Percentiles rank a stretch among this genome's conserved stretches.
These are phyloP conservation scores for Drosophila formosana DNA, from an alignment of 2,888 invertebrate species.

Conservation along the genomic window DNA sequence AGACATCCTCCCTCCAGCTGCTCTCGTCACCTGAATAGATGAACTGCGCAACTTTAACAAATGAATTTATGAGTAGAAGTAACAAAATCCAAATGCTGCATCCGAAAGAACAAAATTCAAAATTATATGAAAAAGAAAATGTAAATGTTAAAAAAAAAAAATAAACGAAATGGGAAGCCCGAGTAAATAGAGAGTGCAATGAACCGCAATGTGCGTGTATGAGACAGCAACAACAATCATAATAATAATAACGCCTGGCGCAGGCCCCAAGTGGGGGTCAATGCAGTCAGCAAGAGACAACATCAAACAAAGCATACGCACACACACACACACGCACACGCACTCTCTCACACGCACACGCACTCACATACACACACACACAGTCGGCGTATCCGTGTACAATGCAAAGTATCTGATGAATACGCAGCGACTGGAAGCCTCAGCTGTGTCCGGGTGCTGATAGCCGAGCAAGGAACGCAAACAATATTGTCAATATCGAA, in stretches of 20 bases:
- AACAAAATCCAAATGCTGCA: slow-evolving; percentile 32
- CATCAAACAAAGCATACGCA: slow-evolving; percentile 70
- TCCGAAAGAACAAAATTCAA: slow-evolving; percentile 23
- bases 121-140: slow-evolving; percentile 32
- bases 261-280: slow-evolving; percentile 71
- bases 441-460: slow-evolving; percentile 52
- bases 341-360: slow-evolving; percentile 12
- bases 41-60: slow-evolving; percentile 28
- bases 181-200: slow-evolving; percentile 80
- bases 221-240: slow-evolving; percentile 40
- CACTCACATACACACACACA: slow-evolving; percentile 6
- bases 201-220: slow-evolving; percentile 75
- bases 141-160: slow-evolving; percentile 50
- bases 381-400: slow-evolving; percentile 15
- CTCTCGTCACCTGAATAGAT: neutral
- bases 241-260: slow-evolving; percentile 40
- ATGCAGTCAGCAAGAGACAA: slow-evolving; percentile 71
- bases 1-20: neutral
- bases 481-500: neutral
- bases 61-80: slow-evolving; percentile 19
- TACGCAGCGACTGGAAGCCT: slow-evolving; percentile 38
- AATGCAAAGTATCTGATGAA: slow-evolving; percentile 76
- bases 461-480: neutral
- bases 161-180: slow-evolving; percentile 52
- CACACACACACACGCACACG: slow-evolving; percentile 24